phyloP scores from a whole-genome alignment of 2,888 invertebrate species.

The Byasa hedistus region DNA sequence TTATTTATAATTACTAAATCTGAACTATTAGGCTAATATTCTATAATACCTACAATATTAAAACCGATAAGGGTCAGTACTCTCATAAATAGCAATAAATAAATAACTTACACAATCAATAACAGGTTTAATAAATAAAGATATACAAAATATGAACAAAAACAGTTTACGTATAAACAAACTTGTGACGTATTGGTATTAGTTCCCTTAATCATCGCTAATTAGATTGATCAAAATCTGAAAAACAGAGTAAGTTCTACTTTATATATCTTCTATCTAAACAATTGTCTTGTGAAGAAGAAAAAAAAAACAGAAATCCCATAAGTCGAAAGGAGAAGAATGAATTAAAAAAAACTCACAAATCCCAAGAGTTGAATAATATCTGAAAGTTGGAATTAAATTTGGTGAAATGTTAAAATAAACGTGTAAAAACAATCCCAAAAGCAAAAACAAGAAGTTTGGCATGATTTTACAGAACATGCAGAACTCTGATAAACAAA shows the following conservation, averaged over 20 bases:
- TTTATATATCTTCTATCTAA: not conserved
- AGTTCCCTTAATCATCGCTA: conserved; percentile 38
- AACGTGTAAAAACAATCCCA: not conserved
- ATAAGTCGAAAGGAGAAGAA: not conserved
- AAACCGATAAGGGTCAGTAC: conserved; percentile 11
- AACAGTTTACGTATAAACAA: conserved; percentile 27
- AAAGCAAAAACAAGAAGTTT: conserved; percentile 9
- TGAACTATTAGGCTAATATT: no score
- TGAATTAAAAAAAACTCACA: conserved; percentile 19
- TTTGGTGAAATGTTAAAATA: conserved; percentile 14
- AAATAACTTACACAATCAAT: conserved; percentile 22
- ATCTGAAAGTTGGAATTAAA: conserved; percentile 30
- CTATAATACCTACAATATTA: conserved; percentile 1
- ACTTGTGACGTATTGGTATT: conserved; percentile 30
- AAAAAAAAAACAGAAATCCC: not conserved
- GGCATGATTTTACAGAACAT: not conserved
- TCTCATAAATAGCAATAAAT: conserved; percentile 11
- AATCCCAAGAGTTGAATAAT: conserved; percentile 29
- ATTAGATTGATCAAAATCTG: conserved; percentile 51
- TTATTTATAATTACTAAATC: no score
- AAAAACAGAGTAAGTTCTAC: conserved; percentile 36
- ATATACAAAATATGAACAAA: conserved; percentile 30
- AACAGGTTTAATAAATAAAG: conserved; percentile 33
- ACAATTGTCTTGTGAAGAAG: no score
- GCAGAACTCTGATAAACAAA: no score